Evolutionary conservation across 1,140 invertebrate species (phyloP), one percentile per base, ranked within the genome.

Genomic region (Calephelis virginiensis): DNA sequence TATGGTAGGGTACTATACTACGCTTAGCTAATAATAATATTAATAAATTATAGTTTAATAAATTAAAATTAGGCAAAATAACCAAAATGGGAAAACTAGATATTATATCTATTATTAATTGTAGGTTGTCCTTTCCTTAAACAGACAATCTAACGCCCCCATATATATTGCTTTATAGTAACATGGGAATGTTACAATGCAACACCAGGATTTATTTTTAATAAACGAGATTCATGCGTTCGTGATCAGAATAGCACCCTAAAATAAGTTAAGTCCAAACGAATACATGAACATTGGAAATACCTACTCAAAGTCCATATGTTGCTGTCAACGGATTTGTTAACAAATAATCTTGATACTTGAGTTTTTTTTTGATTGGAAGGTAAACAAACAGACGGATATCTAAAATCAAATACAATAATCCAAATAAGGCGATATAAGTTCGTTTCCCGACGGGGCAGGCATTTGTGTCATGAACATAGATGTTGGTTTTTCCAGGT

Each of bases 181-280:
- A 62, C 49, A 62, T 47, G 37, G 49, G 66, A 37, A 62, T 67
- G 50, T 50, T 68, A 63, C 49, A 70, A 70, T 70, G 62, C 63
- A 60, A 40, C 38, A 64, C 50, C 40, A 50, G 61, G 68, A 72
- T 77, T 77, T 76, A 73, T 80, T 75, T 79, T 78, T 74, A 81
- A 81, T 81, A 80, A 75, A 77, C 75, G 73, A 75, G 78, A 75
- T 83, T 81, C 71, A 65, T 66, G 60, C 66, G 73, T 76, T 75
- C 78, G 82, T 86, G 80, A 80, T 83, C 76, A 69, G 82, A 84
- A 83, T 83, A 78, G 68, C 72, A 71, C 72, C 74, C 75, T 62
- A 73, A 78, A 78, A 79, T 76, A 72, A 76, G 69, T 70, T 71
- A 80, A 72, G 71, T 74, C 67, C 73, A 72, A 82, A 75, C 76